phyloP scores from a whole-genome alignment of 2,888 invertebrate genomes.

The Tipula confusa region DNA sequence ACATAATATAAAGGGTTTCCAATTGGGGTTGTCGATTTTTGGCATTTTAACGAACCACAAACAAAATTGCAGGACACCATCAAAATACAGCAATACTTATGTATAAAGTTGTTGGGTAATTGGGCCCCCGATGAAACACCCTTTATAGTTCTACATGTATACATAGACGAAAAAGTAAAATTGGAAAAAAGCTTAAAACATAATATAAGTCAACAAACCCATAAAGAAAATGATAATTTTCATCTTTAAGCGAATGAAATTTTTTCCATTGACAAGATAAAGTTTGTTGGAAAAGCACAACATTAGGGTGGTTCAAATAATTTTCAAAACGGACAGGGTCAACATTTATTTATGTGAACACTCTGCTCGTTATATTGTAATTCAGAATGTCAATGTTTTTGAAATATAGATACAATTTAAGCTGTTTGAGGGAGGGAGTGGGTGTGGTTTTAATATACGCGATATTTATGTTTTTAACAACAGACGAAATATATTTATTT shows the following conservation, averaged over 20 bases:
- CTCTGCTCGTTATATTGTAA: background rate
- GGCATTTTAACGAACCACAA: no score
- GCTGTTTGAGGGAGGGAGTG: background rate
- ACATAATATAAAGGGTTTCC: no score
- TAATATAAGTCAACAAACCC: constrained; percentile 12
- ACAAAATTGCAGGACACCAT: no score
- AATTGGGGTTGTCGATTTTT: no score
- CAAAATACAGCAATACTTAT: no score
- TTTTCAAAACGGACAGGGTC: background rate
- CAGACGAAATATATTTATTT: background rate
- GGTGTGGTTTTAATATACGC: background rate
- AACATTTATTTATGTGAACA: background rate
- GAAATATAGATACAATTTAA: background rate
- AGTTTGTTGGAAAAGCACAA: background rate
- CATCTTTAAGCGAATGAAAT: background rate
- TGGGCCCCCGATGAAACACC: no score
- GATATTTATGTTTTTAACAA: background rate
- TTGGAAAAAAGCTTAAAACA: background rate
- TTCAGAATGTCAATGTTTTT: background rate
- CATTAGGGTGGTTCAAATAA: background rate
- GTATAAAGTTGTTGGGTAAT: no score
- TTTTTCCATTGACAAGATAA: background rate
- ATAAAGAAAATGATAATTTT: constrained; percentile 12
- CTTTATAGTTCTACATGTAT: background rate
- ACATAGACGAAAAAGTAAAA: no score